Base-by-base conservation (phyloP, 2,797 vertebrate species). In the Paguma larvata region DNA sequence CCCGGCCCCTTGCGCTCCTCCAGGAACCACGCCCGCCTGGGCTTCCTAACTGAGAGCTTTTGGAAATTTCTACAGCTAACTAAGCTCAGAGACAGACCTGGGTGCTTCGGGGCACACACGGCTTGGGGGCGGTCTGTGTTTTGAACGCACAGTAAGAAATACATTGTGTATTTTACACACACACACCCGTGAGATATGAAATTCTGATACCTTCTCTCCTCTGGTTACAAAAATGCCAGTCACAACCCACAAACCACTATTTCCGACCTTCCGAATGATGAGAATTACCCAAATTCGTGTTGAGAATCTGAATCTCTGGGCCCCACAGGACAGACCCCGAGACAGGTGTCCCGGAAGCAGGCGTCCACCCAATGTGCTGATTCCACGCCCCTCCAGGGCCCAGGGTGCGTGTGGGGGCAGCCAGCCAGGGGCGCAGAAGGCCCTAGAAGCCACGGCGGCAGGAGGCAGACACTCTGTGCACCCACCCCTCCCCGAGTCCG, bases 171-270 rank as follows among this genome's bases (percentile, higher is more conserved):
- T 3, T 21, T 3, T 23, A 11, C 46, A 11, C 34, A n/a, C 44
- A n/a, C 1, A 16, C 32, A 27, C 85, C 19, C 1, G 0, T 1
- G 46, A 18, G 9, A 6, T 0, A 5, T 0, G 67, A 21, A 1
- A 56, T 1, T 4, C 77, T 11, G n/a, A 4, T 6, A 44, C 44
- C 4, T 79, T 59, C 73, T 79, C 34, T 23, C 2, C 15, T 67
- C n/a, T 16, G 23, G 11, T 44, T 30, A 15, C 27, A n/a, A 1
- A 63, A 23, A 34, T 1, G 5, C 67, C 44, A 53, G 13, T 59
- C n/a, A 19, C 44, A 75, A 2, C 53, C 80, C 46, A 46, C 56
- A 30, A n/a, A 44, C 6, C 44, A 30, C 44, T 6, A 18, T 21
- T 63, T 32, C n/a, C 25, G 0, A 25, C 48, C 12, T 63, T 72